phyloP scores from a whole-genome alignment of 2,113 vertebrate genomes.

The Lamprotornis superbus region DNA sequence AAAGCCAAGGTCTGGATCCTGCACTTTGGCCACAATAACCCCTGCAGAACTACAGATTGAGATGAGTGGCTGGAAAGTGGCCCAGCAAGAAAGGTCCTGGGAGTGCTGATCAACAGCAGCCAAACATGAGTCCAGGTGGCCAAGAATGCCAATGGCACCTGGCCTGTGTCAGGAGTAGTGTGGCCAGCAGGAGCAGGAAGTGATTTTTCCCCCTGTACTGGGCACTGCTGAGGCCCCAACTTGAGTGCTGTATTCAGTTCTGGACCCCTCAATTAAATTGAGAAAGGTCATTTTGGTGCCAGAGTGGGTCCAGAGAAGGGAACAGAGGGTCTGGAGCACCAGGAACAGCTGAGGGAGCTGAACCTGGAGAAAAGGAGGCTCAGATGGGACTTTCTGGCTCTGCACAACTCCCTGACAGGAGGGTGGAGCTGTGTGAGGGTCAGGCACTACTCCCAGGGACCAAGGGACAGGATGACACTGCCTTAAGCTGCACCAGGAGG shows the following conservation, averaged over 20 bases:
- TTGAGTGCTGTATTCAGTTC: neutral
- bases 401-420: neutral
- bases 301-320: neutral
- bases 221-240: neutral
- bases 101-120: neutral
- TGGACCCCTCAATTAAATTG: neutral
- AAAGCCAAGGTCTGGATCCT: neutral
- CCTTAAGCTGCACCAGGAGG: neutral
- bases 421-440: neutral
- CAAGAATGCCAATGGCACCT: neutral
- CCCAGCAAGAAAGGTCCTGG: neutral
- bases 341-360: neutral
- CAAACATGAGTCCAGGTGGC: neutral
- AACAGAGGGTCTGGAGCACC: neutral
- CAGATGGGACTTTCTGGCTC: neutral
- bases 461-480: neutral
- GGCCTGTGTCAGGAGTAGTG: neutral
- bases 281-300: neutral
- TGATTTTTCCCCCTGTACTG: neutral
- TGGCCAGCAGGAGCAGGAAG: neutral
- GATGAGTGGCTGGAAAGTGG: neutral
- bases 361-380: neutral
- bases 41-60: neutral
- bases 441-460: neutral
- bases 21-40: neutral